phyloP scores from a whole-genome alignment of 1,140 invertebrate genomes.

The Dendroctonus valens region DNA sequence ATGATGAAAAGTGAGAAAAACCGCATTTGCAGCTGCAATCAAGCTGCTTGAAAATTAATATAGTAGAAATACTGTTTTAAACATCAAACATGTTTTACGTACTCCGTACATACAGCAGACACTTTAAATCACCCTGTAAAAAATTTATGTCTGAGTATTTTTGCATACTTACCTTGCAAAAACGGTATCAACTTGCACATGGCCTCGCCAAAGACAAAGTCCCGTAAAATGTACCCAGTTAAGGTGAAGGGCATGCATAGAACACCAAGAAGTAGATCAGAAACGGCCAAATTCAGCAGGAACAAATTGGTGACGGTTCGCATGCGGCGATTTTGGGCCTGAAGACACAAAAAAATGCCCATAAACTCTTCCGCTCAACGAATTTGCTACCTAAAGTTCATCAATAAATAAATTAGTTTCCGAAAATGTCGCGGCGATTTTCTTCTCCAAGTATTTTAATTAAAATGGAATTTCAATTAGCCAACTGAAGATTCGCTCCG shows the following conservation, averaged over 20 bases:
- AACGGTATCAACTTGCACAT: slow-evolving; percentile 64
- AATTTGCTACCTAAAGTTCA: background rate
- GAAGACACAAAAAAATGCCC: slow-evolving; percentile 10
- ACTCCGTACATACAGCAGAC: too few relatives aligned
- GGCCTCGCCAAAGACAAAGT: slow-evolving; percentile 63
- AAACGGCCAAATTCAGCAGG: slow-evolving; percentile 60
- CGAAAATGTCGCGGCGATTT: background rate
- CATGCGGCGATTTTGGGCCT: slow-evolving; percentile 62
- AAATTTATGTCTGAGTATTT: too few relatives aligned
- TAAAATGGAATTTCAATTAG: background rate
- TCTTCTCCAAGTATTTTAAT: background rate
- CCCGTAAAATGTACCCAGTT: slow-evolving; percentile 58
- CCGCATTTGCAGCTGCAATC: too few relatives aligned
- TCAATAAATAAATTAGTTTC: background rate
- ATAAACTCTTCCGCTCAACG: background rate
- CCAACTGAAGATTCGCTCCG: background rate
- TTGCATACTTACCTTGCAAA: slow-evolving; percentile 57
- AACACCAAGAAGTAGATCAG: slow-evolving; percentile 61
- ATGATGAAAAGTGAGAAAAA: too few relatives aligned
- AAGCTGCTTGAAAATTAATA: too few relatives aligned
- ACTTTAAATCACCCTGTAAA: too few relatives aligned
- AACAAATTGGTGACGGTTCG: slow-evolving; percentile 66
- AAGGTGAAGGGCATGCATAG: slow-evolving; percentile 67
- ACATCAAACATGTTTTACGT: too few relatives aligned
- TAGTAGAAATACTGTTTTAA: too few relatives aligned